Base-by-base conservation (phyloP, 2,888 invertebrate genomes). In the Pollenia griseotomentosa region DNA sequence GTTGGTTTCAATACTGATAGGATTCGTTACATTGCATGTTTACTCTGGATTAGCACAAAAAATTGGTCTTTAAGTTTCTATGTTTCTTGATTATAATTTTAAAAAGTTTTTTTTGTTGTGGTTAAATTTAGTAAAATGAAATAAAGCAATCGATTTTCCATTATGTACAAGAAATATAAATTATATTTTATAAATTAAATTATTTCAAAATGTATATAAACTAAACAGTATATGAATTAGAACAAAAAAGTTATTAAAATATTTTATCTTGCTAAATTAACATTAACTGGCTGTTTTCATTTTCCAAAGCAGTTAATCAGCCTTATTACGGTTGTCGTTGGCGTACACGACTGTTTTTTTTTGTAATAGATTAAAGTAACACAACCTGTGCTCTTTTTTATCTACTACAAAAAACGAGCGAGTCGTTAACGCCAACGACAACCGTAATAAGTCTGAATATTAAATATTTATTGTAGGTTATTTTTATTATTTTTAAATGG, bases 11-110 rank as follows among this genome's bases (percentile, higher is more conserved):
- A 91, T 95, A 8, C 93, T 95, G 7, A 94, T 96, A 78, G 96
- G 96, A 3, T 94, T 95, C 65, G 94, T 96, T 16, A 96, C 97
- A 2, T 93, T 97, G 59, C 96, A 96, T 87, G 95, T 97, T 91
- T 97, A 97, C 92, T 96, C 97, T 0, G 95, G 96, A 3, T 94
- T 97, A 71, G 96, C 97, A 16, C 95, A 96, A 90, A 95, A 95
- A 63, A 96, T 96, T 90, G 96, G 96, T 80, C 95, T 96, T 89
- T 93, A 92, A 90, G 89, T 75, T 81, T 61, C 55, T 59, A 46
- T 74, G 23, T 75, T 19, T 63, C 40, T n/a, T 66, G 33, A 7
- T 23, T 70, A 55, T 80, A 59, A 55, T 55, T 55, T 82, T 44
- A 40, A 10, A 11, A 14, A 42, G 5, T 12, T 19, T 51, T 71